Evolutionary conservation across 1,140 invertebrate species (phyloP).

Genomic region (Heterodera schachtii): DNA sequence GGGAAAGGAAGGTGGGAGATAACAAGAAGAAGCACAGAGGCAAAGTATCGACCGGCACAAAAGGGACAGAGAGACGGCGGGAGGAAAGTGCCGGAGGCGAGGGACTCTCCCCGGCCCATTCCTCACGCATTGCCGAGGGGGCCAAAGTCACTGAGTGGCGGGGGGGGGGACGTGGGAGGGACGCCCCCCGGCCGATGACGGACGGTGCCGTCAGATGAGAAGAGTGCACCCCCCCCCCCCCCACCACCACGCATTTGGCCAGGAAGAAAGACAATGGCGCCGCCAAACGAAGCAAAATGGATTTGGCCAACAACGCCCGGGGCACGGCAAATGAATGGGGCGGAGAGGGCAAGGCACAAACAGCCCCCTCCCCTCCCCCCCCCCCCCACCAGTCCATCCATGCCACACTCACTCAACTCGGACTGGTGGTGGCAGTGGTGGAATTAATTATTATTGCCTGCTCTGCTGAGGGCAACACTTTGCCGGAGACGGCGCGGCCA

Average conservation of each 20-base stretch:
- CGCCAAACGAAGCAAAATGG: neutral
- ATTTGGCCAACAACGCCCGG: neutral
- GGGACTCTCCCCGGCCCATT: neutral
- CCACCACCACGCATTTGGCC: too few relatives aligned
- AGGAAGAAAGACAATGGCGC: neutral
- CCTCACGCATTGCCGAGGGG: neutral
- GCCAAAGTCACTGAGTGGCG: too few relatives aligned
- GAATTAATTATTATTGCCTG: neutral
- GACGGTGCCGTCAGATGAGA: neutral
- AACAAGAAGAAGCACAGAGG: too few relatives aligned
- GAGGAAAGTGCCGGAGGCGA: neutral
- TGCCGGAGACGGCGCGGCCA: too few relatives aligned
- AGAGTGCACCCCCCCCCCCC: neutral
- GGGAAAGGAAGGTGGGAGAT: neutral
- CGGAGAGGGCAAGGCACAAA: neutral
- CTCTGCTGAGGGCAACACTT: neutral
- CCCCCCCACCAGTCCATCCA: neutral
- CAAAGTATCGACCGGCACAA: neutral
- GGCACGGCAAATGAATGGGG: neutral
- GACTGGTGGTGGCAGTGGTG: neutral
- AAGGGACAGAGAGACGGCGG: neutral
- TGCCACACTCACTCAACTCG: neutral
- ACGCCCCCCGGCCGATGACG: neutral
- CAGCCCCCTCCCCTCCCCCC: neutral
- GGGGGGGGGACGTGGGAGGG: too few relatives aligned